Conservation (phyloP, 1,140 invertebrate genomes). For the Leguminivora glycinivorella region DNA sequence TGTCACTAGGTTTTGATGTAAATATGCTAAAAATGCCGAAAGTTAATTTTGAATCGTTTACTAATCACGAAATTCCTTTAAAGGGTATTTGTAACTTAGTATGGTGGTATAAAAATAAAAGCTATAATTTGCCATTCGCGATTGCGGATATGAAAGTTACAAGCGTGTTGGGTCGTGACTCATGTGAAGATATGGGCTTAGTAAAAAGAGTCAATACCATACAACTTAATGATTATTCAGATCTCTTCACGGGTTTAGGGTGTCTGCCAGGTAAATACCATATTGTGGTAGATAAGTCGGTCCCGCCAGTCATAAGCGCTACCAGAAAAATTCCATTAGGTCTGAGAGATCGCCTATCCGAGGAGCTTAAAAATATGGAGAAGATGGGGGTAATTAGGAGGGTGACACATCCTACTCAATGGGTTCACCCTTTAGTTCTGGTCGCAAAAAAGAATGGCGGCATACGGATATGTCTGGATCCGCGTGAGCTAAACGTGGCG, state of each 20-base stretch:
- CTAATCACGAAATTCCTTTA: conserved; percentile 35
- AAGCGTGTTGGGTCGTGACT: conserved; percentile 32
- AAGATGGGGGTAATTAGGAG: neutral
- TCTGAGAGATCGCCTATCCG: neutral
- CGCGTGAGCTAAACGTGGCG: no score
- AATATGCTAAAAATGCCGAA: neutral
- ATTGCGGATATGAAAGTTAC: no score
- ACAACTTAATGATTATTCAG: conserved; percentile 5
- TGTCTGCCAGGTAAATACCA: conserved; percentile 31
- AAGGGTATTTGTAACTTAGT: no score
- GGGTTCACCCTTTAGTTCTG: no score
- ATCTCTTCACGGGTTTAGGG: conserved; percentile 20
- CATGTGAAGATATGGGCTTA: conserved; percentile 29
- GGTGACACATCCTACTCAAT: neutral
- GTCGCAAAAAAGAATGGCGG: no score
- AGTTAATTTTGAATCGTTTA: conserved; percentile 36
- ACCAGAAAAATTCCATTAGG: conserved; percentile 1
- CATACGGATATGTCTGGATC: no score
- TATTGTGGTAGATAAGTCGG: conserved; percentile 26
- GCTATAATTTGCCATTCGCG: no score
- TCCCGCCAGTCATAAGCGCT: neutral
- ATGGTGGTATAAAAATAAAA: no score
- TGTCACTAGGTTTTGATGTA: conserved; percentile 30
- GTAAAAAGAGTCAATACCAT: conserved; percentile 26
- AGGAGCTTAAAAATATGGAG: conserved; percentile 6